Base-by-base conservation (phyloP, 2,888 invertebrate genomes). In the Sphinx pinastri region DNA sequence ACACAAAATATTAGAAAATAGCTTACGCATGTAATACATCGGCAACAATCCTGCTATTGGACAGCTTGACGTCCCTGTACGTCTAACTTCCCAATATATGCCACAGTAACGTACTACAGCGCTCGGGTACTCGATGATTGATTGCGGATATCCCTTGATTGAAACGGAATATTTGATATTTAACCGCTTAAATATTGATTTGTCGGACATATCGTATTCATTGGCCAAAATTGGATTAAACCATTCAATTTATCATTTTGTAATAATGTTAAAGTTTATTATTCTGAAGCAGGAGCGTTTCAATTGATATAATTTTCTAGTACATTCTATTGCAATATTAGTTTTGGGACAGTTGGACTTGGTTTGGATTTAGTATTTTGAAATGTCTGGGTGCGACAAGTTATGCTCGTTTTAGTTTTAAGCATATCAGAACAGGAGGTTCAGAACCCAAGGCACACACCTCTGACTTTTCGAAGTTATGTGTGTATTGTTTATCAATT, bases 131-230 rank as follows among this genome's bases (percentile, higher is more conserved):
- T 67, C 58, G 31, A 31, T 69, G 71, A 69, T 71, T 68, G 72
- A 71, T 59, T 63, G 71, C 47, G 57, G 73, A 52, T 68, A 66
- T 47, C 60, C 67, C 63, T 68, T 70, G 69, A 71, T 71, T 71
- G 70, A 58, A 73, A 71, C 58, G 70, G 71, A 73, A 73, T 73
- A 71, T 70, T 70, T 55, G 57, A 55, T 47, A 55, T 57, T 67
- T 52, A 68, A 47, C 47, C 38, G 38, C 57, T 55, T 55, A 55
- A 55, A 68, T 55, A 68, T 68, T 55, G 68, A 68, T 68, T 68
- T 68, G 55, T 57, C 19, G 45, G 14, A 55, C 54, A 68, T 57
- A 68, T 55, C 16, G 60, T 57, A 57, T 68, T 47, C 57, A 68
- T 55, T 68, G 55, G 16, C 19, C 55, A 11, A 57, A 68, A 68